Conservation (phyloP, 2,113 vertebrate species). For the Oxygymnocypris stewartii region DNA sequence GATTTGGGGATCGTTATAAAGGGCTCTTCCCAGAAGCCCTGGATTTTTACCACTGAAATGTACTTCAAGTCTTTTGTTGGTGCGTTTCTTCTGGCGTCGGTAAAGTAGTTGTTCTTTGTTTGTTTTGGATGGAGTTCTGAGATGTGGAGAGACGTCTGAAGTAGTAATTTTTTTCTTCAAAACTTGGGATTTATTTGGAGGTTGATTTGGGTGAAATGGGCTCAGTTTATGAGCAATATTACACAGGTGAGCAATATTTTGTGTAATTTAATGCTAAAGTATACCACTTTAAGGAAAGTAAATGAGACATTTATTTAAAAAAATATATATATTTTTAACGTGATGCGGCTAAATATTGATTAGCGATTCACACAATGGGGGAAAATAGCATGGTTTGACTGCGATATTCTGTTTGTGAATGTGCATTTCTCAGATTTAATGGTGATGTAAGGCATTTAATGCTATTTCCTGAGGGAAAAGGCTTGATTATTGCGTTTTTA, state of each 20-base stretch:
- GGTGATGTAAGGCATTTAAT: not conserved
- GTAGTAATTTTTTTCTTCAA: conserved; percentile 18
- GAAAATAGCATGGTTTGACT: not conserved
- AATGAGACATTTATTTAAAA: not conserved
- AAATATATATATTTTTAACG: too few species aligned
- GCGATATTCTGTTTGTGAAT: not conserved
- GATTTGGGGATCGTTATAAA: conserved; percentile 80
- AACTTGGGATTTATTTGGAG: conserved; percentile 49
- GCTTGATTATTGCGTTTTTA: not conserved
- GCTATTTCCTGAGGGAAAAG: not conserved
- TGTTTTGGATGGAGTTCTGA: conserved; percentile 31
- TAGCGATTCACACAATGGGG: not conserved
- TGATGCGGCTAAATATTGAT: not conserved
- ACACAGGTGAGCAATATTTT: conserved; percentile 73
- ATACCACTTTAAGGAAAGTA: too few species aligned
- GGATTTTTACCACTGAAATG: conserved; percentile 75
- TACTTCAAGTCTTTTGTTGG: conserved; percentile 69
- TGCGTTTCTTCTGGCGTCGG: conserved; percentile 32
- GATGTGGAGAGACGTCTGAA: not conserved
- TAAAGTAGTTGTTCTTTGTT: conserved; percentile 17
- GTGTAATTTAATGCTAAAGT: too few species aligned
- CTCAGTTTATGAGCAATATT: conserved; percentile 79
- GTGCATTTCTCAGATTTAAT: not conserved
- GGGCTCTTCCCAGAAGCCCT: conserved; percentile 64
- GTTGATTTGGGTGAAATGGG: conserved; percentile 70